These are phyloP conservation scores for Cercopithecus mitis DNA, from an alignment of 2,797 vertebrate genomes.

Conservation along the genomic window DNA sequence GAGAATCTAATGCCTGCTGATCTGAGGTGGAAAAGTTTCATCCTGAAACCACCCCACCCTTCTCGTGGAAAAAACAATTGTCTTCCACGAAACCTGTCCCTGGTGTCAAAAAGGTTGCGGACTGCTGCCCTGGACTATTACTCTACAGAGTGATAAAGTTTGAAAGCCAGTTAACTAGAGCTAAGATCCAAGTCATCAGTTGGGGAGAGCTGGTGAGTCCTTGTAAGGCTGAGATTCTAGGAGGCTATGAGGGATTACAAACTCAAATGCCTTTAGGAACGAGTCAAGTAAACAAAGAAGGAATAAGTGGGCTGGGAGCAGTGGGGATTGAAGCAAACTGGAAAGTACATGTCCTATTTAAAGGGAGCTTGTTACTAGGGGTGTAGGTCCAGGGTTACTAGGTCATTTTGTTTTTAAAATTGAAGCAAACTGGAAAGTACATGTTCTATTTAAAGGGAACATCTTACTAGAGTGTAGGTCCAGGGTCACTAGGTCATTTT, in stretches of 20 bases:
- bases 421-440: background rate
- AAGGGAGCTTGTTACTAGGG: background rate
- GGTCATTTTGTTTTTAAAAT: background rate
- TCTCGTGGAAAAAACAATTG: no score
- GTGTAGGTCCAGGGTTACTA: background rate
- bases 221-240: background rate
- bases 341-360: background rate
- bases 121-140: background rate
- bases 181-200: background rate
- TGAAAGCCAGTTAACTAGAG: background rate
- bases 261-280: background rate
- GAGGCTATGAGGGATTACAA: background rate
- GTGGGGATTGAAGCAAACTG: background rate
- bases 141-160: background rate
- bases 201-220: background rate
- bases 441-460: background rate
- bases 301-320: background rate
- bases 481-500: background rate
- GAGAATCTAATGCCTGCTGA: no score
- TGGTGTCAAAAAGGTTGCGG: no score
- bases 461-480: background rate
- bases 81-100: no score
- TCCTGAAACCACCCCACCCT: no score
- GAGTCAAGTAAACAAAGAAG: background rate
- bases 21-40: no score